phyloP scores from a whole-genome alignment of 2,113 vertebrate species.

The Oncorhynchus mykiss region DNA sequence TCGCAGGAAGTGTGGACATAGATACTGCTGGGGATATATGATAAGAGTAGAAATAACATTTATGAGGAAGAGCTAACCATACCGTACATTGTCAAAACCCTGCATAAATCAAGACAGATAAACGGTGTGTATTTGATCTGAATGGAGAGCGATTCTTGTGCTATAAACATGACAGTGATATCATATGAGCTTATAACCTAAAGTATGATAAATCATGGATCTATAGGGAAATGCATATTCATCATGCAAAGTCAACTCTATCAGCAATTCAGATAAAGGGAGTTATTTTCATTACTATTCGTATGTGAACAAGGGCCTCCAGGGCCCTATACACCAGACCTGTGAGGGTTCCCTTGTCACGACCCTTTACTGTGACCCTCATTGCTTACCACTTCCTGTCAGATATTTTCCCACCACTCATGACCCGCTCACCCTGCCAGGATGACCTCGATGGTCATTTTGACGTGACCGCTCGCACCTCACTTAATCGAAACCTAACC shows the following conservation, averaged over 20 bases:
- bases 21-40: slow-evolving; percentile 51
- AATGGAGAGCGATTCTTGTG: neutral
- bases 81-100: slow-evolving; percentile 12
- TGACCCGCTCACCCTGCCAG: slow-evolving; percentile 2
- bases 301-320: slow-evolving; percentile 17
- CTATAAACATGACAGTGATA: neutral
- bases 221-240: neutral
- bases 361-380: slow-evolving; percentile 52
- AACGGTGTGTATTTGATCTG: neutral
- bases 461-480: slow-evolving; percentile 33
- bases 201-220: neutral
- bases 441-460: slow-evolving; percentile 27
- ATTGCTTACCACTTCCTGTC: slow-evolving; percentile 55
- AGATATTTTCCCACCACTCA: slow-evolving; percentile 58
- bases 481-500: slow-evolving; percentile 34
- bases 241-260: neutral
- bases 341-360: slow-evolving; percentile 34
- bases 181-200: neutral
- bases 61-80: slow-evolving; percentile 31
- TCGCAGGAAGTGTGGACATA: slow-evolving; percentile 54
- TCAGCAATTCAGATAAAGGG: slow-evolving; percentile 23
- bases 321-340: slow-evolving; percentile 28
- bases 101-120: slow-evolving; percentile 27
- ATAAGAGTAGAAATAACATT: slow-evolving; percentile 61
- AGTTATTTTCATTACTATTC: slow-evolving; percentile 45